Percentiles rank a stretch among this genome's conserved stretches.
These are phyloP conservation scores for Graptemys geographica DNA, from an alignment of 2,797 vertebrate species.

Conservation along the genomic window DNA sequence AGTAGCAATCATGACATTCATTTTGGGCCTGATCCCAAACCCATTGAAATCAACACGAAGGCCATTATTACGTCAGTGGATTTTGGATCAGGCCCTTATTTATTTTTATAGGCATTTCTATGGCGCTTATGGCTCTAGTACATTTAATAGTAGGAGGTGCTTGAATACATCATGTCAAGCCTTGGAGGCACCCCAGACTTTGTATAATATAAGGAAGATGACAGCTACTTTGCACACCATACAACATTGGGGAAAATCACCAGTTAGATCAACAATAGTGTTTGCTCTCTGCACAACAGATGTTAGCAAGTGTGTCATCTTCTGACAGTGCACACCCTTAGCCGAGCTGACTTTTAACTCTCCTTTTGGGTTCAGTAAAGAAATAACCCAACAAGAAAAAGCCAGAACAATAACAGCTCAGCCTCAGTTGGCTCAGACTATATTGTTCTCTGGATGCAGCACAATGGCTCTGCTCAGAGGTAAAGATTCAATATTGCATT, in stretches of 20 bases:
- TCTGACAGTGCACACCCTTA: neutral
- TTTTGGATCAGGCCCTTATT: neutral
- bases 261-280: neutral
- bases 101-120: neutral
- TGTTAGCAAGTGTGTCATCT: neutral
- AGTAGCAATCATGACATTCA: neutral
- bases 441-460: constrained; percentile 47
- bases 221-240: neutral
- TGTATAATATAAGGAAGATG: neutral
- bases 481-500: constrained; percentile 52
- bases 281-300: neutral
- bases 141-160: neutral
- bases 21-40: constrained; percentile 30
- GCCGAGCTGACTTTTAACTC: constrained; percentile 1
- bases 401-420: constrained; percentile 42
- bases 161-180: neutral
- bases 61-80: neutral
- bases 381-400: constrained; percentile 33
- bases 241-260: neutral
- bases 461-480: constrained; percentile 27
- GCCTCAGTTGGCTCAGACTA: constrained; percentile 26
- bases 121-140: neutral
- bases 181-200: neutral
- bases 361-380: constrained; percentile 16
- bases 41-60: neutral